Evolutionary conservation across 2,113 vertebrate species (phyloP), one percentile per base, ranked within the genome.

Genomic region (western clawed frog (Xenopus tropicalis)): DNA sequence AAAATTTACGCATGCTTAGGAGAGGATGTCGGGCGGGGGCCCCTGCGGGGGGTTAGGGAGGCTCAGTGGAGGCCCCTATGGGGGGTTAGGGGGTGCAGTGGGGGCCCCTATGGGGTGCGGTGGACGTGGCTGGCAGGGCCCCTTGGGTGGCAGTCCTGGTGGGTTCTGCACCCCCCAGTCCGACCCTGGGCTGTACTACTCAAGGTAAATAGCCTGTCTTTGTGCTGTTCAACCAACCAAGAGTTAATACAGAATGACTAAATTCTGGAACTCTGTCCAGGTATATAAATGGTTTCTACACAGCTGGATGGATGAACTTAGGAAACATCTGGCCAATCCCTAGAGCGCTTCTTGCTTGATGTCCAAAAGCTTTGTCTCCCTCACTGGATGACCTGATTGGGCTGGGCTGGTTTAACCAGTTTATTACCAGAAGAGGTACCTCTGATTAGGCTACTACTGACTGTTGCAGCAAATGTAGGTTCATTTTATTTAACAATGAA

Each of bases 231-330:
- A 64, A 44, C 52, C 66, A 70, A 19, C 29, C 25, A 69, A 70
- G 66, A 62, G 68, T 64, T 74, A 61, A 74, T 68, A 43, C 56
- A 29, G 43, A 42, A 61, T 68, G 65, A 74, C 71, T 74, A 67
- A 58, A 61, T 42, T 21, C 14, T 67, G 65, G 64, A 61, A 67
- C 65, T 61, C 46, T 46, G 44, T 62, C 23, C 66, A 62, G 56
- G 42, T 62, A 11, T 61, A 37, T 37, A 43, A 58, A 52, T 25
- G 54, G 44, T 61, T 37, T 52, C 46, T 69, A 46, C 74, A 69
- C 74, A 77, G 66, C 74, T 69, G 74, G 74, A 77, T 64, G 66
- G 67, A 43, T 46, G 46, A 25, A 25, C 48, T 61, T 58, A 66
- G 37, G 59, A 44, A 70, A 64, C 74, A 68, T 75, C 66, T 69